Conservation (phyloP, 2,797 vertebrate species). For the Mastacembelus armatus region DNA sequence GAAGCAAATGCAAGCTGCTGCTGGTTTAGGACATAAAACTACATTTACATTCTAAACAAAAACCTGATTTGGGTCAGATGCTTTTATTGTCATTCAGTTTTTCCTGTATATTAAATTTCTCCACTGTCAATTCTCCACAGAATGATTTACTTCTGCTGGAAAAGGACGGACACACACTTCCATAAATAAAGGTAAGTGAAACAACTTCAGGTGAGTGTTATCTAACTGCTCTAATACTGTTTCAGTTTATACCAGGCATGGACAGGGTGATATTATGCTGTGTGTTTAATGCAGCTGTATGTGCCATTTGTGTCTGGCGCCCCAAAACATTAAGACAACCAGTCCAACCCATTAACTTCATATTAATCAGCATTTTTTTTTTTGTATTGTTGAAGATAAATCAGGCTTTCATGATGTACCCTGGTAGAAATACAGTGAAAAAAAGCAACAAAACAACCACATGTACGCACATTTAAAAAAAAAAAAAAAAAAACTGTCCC, state of each 20-base stretch:
- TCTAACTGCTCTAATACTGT: too few relatives aligned
- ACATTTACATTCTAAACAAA: fast-evolving
- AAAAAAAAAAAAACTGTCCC: too few relatives aligned
- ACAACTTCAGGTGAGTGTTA: too few relatives aligned
- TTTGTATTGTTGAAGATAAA: not conserved
- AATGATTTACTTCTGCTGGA: not conserved
- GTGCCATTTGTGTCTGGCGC: not conserved
- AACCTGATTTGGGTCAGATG: not conserved
- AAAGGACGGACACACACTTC: not conserved
- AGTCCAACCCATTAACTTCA: not conserved
- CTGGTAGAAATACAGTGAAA: too few relatives aligned
- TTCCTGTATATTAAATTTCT: not conserved
- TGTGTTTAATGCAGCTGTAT: too few relatives aligned
- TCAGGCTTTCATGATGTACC: too few relatives aligned
- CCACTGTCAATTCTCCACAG: not conserved
- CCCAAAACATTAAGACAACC: too few relatives aligned
- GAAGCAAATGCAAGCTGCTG: not conserved
- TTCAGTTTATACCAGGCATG: too few relatives aligned
- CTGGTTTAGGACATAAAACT: not conserved
- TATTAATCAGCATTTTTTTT: not conserved
- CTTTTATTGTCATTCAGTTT: not conserved
- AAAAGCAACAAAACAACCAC: not conserved
- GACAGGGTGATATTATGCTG: too few relatives aligned
- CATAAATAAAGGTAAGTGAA: not conserved
- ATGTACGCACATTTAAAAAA: too few relatives aligned